Evolutionary conservation across 2,797 vertebrate species (phyloP), one percentile per base, ranked within the genome.

Genomic region (Halcyon badia): DNA sequence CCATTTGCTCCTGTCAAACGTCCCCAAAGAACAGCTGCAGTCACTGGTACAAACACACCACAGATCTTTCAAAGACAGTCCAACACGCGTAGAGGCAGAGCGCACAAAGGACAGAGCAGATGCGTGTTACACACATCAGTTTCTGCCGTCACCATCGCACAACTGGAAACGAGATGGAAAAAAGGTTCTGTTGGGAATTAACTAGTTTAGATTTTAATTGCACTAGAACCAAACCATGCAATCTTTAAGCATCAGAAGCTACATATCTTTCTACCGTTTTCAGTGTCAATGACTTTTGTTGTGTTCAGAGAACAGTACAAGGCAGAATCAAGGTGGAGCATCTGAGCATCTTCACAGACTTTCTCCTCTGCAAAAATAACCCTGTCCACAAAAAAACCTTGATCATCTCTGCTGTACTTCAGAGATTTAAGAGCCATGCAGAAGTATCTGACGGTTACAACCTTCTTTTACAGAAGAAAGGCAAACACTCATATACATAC

Each of bases 21-120:
- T 46, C 52, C 42, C 25, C 6, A 8, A 69, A 75, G 35, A 96
- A 92, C 73, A 93, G 66, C 84, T 87, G 90, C 94, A 91, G 56
- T 72, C 41, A 39, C 16, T 51, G 66, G 28, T 66, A 58, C 64
- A 70, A 66, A 9, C 42, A 70, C 28, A 51, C 21, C 65, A 82
- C 21, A 46, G 35, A 54, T 69, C 49, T 92, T 87, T 62, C 41
- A 49, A 73, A 44, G 58, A 70, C 44, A 66, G 17, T 35, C 26
- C 41, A 93, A 66, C 35, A 72, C 11, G 7, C 13, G 28, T 3
- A 73, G 28, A 64, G 44, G 51, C 16, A 70, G 33, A 48, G 25
- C 78, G 78, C 14, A 61, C 16, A 39, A 66, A 83, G 70, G 75
- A 1, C 22, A 84, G 14, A 79, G 17, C 1, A 51, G 44, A 78